Evolutionary conservation across 2,797 vertebrate genomes (phyloP).

Genomic region (Sternarchorhynchus goeldii): DNA sequence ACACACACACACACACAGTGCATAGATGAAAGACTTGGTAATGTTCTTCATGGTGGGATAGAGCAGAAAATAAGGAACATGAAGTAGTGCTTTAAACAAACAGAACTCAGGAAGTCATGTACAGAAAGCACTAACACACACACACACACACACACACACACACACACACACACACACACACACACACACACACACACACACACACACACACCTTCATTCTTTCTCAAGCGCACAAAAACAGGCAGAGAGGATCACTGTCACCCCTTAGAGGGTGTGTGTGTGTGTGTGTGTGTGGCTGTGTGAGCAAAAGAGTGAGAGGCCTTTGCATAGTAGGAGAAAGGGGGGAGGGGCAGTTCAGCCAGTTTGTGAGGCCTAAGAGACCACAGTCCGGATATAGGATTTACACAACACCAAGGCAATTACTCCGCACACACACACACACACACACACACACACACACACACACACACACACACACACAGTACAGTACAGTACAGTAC

Average conservation of each 20-base stretch:
- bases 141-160: constrained; percentile 19
- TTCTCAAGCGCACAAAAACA: constrained; percentile 20
- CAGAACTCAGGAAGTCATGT: constrained; percentile 64
- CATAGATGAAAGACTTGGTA: constrained; percentile 71
- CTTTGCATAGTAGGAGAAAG: constrained; percentile 32
- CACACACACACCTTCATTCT: neutral
- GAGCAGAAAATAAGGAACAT: constrained; percentile 75
- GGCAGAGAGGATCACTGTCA: constrained; percentile 18
- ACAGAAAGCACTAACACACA: neutral
- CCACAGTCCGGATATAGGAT: constrained; percentile 68
- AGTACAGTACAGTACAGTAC: neutral
- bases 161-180: neutral
- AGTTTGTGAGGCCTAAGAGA: constrained; percentile 69
- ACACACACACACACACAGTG: constrained; percentile 14
- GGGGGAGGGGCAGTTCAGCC: constrained; percentile 41
- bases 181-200: neutral
- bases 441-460: constrained; percentile 46
- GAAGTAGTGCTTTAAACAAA: constrained; percentile 74
- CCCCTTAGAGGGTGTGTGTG: constrained; percentile 23
- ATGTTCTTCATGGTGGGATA: constrained; percentile 69
- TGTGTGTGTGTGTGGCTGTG: constrained; percentile 15
- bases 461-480: constrained; percentile 36
- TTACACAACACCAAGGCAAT: constrained; percentile 69
- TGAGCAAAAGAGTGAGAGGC: neutral
- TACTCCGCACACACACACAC: constrained; percentile 60